phyloP scores from a whole-genome alignment of 2,113 vertebrate species.

The Larimichthys polyactis region DNA sequence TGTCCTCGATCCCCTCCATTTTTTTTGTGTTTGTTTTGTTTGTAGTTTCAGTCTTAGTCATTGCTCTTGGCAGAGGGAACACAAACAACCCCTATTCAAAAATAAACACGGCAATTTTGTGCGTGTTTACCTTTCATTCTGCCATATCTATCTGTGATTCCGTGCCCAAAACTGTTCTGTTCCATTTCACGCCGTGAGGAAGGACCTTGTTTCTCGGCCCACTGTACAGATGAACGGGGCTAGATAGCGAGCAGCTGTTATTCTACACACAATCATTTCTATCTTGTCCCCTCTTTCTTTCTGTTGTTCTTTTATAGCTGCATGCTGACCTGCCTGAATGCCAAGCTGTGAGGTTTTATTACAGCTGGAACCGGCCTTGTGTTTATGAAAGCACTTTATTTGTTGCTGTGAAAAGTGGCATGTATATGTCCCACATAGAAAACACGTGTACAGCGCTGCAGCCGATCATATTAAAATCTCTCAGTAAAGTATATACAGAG shows the following conservation, averaged over 20 bases:
- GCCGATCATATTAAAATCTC: not conserved
- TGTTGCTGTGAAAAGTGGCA: not conserved
- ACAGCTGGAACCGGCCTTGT: not conserved
- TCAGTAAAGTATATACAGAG: not conserved
- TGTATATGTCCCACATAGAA: not conserved
- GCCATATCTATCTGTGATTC: conserved; percentile 52
- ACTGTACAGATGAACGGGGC: conserved; percentile 47
- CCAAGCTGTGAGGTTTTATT: conserved; percentile 30
- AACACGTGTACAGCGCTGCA: not conserved
- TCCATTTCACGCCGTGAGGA: conserved; percentile 48
- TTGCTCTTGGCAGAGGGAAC: conserved; percentile 43
- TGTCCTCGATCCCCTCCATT: conserved; percentile 40
- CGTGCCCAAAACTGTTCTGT: conserved; percentile 44
- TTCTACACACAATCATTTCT: conserved; percentile 43
- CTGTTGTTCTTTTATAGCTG: conserved; percentile 24
- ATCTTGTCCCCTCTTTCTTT: conserved; percentile 37
- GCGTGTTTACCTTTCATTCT: conserved; percentile 66
- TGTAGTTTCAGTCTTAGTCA: conserved; percentile 37
- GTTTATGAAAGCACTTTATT: conserved; percentile 63
- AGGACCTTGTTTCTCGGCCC: conserved; percentile 52
- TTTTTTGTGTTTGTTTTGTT: not conserved
- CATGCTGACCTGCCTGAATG: conserved; percentile 22
- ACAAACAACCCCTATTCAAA: conserved; percentile 62
- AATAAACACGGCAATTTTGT: conserved; percentile 70
- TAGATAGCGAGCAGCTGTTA: conserved; percentile 37